Base-by-base conservation (phyloP, 2,888 invertebrate genomes). In the Prosapia bicincta region DNA sequence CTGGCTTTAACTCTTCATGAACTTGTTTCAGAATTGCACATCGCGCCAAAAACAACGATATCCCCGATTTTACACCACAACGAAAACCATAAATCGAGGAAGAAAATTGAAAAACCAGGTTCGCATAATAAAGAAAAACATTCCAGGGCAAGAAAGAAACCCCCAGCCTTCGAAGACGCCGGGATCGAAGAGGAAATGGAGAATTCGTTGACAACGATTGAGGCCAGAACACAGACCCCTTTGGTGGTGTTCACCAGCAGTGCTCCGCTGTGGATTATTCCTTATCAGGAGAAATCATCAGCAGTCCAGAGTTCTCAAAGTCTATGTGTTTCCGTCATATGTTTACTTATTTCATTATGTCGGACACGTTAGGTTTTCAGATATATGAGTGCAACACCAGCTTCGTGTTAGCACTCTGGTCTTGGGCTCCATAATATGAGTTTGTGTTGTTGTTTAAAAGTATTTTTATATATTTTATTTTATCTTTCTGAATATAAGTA, bases 41-140 rank as follows among this genome's bases (percentile, higher is more conserved):
- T 81, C 24, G 76, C 72, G 1, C 75, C 80, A 0, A 81, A 80
- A 74, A 79, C 81, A 24, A 80, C 80, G 3, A 38, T 75, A 5
- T 72, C 76, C 3, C 80, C 81, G 9, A 72, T 74, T n/a, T 74
- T 76, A 15, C 76, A 79, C 32, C 71, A 77, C 20, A 78, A 79
- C 70, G 77, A 77, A 26, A 70, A 73, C 28, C 70, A 74, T 13
- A 76, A 76, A 23, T 30, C 67, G 10, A 26, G 66, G 1, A 65
- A 76, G 23, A 78, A 78, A 65, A 78, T 76, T 32, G 76, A 74
- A 10, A 69, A 72, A 28, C 66, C 24, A 30, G 66, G 74, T 2
- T 26, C 26, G 15, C 76, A 74, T 30, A 66, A 15, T 25, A 76
- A 74, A 66, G 78, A 76, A 32, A 71, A 75, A 23, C 74, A 69